Evolutionary conservation across 1,140 invertebrate genomes (phyloP).

Genomic region (Pogonus chalceus): DNA sequence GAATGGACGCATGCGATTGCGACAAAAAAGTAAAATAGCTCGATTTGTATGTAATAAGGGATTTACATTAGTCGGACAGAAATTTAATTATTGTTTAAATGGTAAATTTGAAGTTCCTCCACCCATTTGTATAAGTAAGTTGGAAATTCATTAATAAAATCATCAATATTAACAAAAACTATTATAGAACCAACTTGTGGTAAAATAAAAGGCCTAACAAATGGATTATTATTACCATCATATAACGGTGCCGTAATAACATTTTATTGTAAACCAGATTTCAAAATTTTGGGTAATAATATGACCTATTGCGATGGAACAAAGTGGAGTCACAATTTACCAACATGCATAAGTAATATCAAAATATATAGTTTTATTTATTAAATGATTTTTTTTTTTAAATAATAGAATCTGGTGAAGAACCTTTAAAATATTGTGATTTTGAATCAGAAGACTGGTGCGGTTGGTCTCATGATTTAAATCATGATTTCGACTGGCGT

Average conservation of each 20-base stretch:
- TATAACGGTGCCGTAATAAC: constrained; percentile 45
- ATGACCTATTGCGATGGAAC: constrained; percentile 53
- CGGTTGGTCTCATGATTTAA: constrained; percentile 61
- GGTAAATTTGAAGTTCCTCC: constrained; percentile 24
- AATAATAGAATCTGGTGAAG: constrained; percentile 31
- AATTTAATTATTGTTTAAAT: constrained; percentile 22
- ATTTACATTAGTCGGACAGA: constrained; percentile 27
- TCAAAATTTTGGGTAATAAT: constrained; percentile 41
- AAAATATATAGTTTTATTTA: not conserved
- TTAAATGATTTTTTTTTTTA: not conserved
- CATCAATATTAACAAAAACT: not conserved
- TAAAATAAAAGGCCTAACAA: constrained; percentile 27
- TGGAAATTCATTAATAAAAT: not conserved
- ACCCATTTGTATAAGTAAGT: constrained; percentile 32
- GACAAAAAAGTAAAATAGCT: constrained; percentile 21
- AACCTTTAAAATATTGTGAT: constrained; percentile 46
- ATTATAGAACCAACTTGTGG: constrained; percentile 16
- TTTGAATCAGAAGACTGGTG: constrained; percentile 61
- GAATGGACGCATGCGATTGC: constrained; percentile 22
- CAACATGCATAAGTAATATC: constrained; percentile 45
- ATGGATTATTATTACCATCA: constrained; percentile 40
- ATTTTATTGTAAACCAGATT: constrained; percentile 53
- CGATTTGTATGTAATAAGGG: constrained; percentile 26
- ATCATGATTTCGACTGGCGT: constrained; percentile 67
- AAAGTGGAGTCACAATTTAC: constrained; percentile 48